These are phyloP conservation scores for Hylyphantes graminicola DNA, from an alignment of 1,140 invertebrate species.

Conservation along the genomic window DNA sequence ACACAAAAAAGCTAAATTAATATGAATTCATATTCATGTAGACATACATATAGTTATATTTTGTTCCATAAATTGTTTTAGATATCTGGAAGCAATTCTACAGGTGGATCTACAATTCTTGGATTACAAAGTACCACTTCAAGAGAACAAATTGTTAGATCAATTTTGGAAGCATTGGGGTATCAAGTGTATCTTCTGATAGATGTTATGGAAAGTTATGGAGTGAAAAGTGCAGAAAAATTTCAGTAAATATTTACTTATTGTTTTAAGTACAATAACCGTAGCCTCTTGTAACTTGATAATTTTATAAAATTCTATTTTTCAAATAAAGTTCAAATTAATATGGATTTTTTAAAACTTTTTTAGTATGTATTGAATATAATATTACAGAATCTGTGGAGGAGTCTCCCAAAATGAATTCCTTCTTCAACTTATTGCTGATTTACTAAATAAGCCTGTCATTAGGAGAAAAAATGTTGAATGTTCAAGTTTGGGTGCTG, in stretches of 20 bases:
- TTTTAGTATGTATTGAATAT: neutral
- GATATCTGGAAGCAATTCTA: slow-evolving; percentile 82
- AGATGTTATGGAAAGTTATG: slow-evolving; percentile 67
- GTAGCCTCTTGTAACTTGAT: neutral
- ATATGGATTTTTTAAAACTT: no score
- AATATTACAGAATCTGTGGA: slow-evolving; percentile 81
- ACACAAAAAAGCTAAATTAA: no score
- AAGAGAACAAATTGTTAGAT: slow-evolving; percentile 82
- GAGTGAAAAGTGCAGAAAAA: neutral
- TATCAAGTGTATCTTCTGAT: slow-evolving; percentile 85
- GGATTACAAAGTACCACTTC: slow-evolving; percentile 84
- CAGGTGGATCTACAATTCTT: slow-evolving; percentile 77
- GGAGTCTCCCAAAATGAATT: slow-evolving; percentile 93
- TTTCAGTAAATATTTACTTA: neutral
- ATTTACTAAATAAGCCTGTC: slow-evolving; percentile 79
- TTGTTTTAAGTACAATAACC: neutral
- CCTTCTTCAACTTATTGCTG: slow-evolving; percentile 85
- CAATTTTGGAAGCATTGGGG: slow-evolving; percentile 87
- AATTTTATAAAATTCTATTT: no score
- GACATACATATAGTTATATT: no score
- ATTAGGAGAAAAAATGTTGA: slow-evolving; percentile 77
- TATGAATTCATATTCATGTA: no score
- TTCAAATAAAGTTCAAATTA: no score
- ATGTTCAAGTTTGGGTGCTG: slow-evolving; percentile 82
- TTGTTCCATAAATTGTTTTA: slow-evolving; percentile 76